phyloP scores from a whole-genome alignment of 2,888 invertebrate genomes.

The Himalopsyche japonica region DNA sequence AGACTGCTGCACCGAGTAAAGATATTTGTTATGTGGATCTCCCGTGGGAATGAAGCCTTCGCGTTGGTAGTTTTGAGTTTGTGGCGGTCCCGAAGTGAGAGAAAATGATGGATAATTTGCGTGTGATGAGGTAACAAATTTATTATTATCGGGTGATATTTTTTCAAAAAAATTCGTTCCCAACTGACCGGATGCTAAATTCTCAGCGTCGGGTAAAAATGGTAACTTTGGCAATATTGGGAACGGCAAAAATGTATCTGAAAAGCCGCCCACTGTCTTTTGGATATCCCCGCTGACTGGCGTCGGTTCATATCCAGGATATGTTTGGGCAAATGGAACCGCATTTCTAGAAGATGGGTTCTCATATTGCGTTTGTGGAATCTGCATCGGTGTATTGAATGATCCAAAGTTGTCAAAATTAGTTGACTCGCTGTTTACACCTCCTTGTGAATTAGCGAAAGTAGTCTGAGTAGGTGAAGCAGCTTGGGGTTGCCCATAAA shows the following conservation, averaged over 20 bases:
- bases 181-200: not conserved
- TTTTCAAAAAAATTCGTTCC: not conserved
- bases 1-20: slow-evolving; percentile 17
- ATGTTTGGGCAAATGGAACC: not conserved
- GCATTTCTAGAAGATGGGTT: not conserved
- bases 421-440: not conserved
- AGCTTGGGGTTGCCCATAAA: not conserved
- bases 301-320: slow-evolving; percentile 25
- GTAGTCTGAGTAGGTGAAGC: not conserved
- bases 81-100: not conserved
- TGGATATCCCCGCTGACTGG: not conserved
- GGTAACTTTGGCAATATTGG: slow-evolving; percentile 15
- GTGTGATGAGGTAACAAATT: not conserved
- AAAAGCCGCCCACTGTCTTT: not conserved
- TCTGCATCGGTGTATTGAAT: not conserved
- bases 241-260: slow-evolving; percentile 2
- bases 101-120: not conserved
- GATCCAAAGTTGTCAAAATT: not conserved
- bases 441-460: not conserved
- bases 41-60: not conserved
- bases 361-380: not conserved
- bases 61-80: slow-evolving; percentile 4
- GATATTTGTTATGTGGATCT: slow-evolving; percentile 21
- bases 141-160: not conserved
- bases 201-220: slow-evolving; percentile 7